Evolutionary conservation across 2,888 invertebrate species (phyloP).

Genomic region (Taenaris catops): DNA sequence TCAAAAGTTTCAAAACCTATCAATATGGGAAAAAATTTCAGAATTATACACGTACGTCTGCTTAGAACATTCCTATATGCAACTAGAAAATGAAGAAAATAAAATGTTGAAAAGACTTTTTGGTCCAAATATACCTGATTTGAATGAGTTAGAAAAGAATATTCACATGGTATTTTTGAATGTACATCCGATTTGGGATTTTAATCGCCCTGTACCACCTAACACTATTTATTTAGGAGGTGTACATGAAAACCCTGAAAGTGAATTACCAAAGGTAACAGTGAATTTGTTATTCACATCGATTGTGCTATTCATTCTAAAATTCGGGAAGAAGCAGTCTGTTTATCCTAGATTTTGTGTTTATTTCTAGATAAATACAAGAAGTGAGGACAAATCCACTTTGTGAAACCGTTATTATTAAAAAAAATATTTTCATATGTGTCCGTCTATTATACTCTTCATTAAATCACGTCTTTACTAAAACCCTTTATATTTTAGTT

Average conservation of each 20-base stretch:
- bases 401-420: background rate
- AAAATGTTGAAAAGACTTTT: conserved; percentile 16
- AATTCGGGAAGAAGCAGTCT: no score
- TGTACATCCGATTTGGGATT: conserved; percentile 43
- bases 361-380: conserved; percentile 1
- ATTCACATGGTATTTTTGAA: conserved; percentile 49
- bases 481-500: background rate
- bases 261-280: conserved; percentile 42
- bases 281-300: background rate
- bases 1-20: conserved; percentile 23
- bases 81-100: conserved; percentile 14
- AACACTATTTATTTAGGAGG: conserved; percentile 55
- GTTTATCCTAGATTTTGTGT: no score
- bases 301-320: no score
- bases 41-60: conserved; percentile 12
- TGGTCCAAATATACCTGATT: conserved; percentile 18
- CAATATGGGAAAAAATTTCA: conserved; percentile 25
- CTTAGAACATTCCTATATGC: conserved; percentile 3
- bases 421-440: background rate
- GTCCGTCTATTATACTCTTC: no score
- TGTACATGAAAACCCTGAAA: conserved; percentile 41
- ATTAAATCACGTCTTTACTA: no score
- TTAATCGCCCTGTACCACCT: conserved; percentile 49
- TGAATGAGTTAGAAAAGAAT: conserved; percentile 33
- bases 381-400: no score